Evolutionary conservation across 2,113 vertebrate genomes (phyloP).

Genomic region (Coptodon rendalli): DNA sequence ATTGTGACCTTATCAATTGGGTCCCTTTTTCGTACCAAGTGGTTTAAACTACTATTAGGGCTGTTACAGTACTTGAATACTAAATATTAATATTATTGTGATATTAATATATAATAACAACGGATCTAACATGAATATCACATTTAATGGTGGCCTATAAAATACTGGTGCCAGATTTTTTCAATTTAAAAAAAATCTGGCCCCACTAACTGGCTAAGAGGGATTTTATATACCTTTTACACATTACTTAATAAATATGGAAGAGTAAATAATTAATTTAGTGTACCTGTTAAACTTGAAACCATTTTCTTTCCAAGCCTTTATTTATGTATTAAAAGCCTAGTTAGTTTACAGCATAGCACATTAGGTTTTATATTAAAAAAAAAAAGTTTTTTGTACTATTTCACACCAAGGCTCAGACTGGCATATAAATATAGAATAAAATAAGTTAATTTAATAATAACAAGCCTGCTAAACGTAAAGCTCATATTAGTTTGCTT

Average conservation of each 20-base stretch:
- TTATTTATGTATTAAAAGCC: not conserved
- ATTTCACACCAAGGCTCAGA: not conserved
- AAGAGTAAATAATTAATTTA: not conserved
- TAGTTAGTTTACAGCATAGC: not conserved
- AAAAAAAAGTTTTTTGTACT: not conserved
- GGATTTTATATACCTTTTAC: not conserved
- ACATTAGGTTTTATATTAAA: not conserved
- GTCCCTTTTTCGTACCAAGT: not conserved
- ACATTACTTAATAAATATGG: not conserved
- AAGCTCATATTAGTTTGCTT: not conserved
- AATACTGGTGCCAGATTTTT: not conserved
- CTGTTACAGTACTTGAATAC: not conserved
- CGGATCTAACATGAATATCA: fast-evolving
- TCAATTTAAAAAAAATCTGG: fast-evolving
- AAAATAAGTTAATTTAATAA: not conserved
- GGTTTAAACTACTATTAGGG: not conserved
- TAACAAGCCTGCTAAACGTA: not conserved
- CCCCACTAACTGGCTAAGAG: not conserved
- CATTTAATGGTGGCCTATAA: fast-evolving
- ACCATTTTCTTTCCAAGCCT: not conserved
- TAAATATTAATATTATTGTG: not conserved
- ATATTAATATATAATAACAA: not conserved
- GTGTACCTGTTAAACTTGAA: not conserved
- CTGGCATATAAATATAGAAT: not conserved
- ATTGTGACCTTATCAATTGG: not conserved